A percentile compares a stretch with the other conserved stretches of the same genome.
These are phyloP conservation scores for Centropyge bicolor DNA, from an alignment of 2,797 vertebrate species.

Conservation along the genomic window DNA sequence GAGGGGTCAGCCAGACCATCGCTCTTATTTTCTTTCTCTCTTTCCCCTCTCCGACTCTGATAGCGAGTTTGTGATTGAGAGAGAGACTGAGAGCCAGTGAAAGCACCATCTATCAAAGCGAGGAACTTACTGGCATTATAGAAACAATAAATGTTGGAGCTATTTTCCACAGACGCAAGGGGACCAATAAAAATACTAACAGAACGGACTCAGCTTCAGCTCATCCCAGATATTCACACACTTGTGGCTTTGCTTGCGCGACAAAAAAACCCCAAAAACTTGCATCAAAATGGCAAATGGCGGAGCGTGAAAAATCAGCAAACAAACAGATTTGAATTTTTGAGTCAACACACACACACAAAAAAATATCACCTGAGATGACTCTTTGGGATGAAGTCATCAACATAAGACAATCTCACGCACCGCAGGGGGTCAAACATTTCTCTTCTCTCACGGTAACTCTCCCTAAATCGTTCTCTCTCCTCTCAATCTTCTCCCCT, in stretches of 20 bases:
- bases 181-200: slow-evolving; percentile 76
- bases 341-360: slow-evolving; percentile 47
- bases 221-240: slow-evolving; percentile 57
- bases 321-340: slow-evolving; percentile 37
- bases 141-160: slow-evolving; percentile 70
- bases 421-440: slow-evolving; percentile 49
- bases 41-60: slow-evolving; percentile 27
- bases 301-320: slow-evolving; percentile 9
- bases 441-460: slow-evolving; percentile 54
- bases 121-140: slow-evolving; percentile 62
- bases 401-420: slow-evolving; percentile 66
- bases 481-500: slow-evolving; percentile 57
- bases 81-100: slow-evolving; percentile 62
- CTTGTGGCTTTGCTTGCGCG: slow-evolving; percentile 23
- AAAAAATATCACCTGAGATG: slow-evolving; percentile 43
- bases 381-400: slow-evolving; percentile 63
- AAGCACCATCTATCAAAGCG: slow-evolving; percentile 75
- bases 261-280: not conserved
- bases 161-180: slow-evolving; percentile 62
- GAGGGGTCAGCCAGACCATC: slow-evolving; percentile 49
- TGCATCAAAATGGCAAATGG: slow-evolving; percentile 27
- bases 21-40: slow-evolving; percentile 38
- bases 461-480: slow-evolving; percentile 56
- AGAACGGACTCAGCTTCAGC: slow-evolving; percentile 37
- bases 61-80: slow-evolving; percentile 65